These are phyloP conservation scores for Damaliscus lunatus DNA, from an alignment of 2,113 vertebrate species.

Conservation along the genomic window DNA sequence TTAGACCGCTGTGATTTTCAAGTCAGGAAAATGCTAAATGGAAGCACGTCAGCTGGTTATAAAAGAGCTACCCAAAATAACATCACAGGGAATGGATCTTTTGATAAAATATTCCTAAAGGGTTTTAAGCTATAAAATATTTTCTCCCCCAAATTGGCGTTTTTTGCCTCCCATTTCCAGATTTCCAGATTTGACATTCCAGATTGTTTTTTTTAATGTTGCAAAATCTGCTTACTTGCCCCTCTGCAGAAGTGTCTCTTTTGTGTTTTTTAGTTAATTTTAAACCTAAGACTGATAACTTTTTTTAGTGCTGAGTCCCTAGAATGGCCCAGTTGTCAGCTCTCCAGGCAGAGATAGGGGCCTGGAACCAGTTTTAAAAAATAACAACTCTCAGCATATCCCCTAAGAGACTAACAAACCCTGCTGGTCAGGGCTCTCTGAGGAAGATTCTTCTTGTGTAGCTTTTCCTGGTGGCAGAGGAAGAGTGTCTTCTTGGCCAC, in stretches of 20 bases:
- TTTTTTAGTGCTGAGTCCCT: slow-evolving; percentile 57
- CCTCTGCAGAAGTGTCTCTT: slow-evolving; percentile 12
- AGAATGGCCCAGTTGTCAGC: slow-evolving; percentile 28
- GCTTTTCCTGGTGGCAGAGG: background rate
- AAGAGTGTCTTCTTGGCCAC: background rate
- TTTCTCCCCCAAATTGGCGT: slow-evolving; percentile 18
- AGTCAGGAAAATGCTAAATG: slow-evolving; percentile 46
- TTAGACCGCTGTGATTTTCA: slow-evolving; percentile 49
- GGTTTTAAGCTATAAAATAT: slow-evolving; percentile 34
- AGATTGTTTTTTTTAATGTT: slow-evolving; percentile 49
- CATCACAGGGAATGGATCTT: slow-evolving; percentile 45
- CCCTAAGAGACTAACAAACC: background rate
- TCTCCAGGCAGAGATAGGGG: background rate
- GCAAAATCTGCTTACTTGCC: slow-evolving; percentile 64
- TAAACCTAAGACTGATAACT: slow-evolving; percentile 55
- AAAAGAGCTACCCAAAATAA: slow-evolving; percentile 50
- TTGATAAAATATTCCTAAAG: slow-evolving; percentile 68
- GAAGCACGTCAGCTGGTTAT: slow-evolving; percentile 28
- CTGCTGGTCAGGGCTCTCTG: background rate
- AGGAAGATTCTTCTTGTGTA: background rate
- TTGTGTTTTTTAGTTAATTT: slow-evolving; percentile 69
- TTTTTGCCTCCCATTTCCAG: slow-evolving; percentile 57
- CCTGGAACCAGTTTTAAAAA: background rate
- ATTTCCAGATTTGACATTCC: slow-evolving; percentile 60
- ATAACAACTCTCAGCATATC: slow-evolving; percentile 45